Evolutionary conservation across 1,140 invertebrate species (phyloP).

Genomic region (Rhagoletis zephyria): DNA sequence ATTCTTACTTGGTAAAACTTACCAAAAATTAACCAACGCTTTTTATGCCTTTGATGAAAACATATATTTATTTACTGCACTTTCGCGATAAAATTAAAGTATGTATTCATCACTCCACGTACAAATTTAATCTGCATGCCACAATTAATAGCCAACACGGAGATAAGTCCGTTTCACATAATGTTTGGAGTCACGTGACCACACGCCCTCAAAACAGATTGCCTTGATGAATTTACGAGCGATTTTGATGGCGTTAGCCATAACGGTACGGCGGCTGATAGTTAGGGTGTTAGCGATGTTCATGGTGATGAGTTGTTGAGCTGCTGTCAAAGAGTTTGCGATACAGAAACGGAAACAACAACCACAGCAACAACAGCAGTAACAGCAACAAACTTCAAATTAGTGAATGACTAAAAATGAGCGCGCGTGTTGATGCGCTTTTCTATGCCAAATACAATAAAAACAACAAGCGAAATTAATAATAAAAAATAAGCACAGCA

Average conservation of each 20-base stretch:
- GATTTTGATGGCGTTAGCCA: conserved; percentile 39
- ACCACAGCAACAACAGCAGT: not conserved
- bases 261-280: not conserved
- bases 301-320: conserved; percentile 36
- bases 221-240: conserved; percentile 52
- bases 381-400: conserved; percentile 5
- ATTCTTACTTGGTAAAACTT: not conserved
- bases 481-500: conserved; percentile 36
- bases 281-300: not conserved
- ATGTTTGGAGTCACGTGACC: conserved; percentile 50
- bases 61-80: not conserved
- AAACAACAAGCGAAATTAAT: not conserved
- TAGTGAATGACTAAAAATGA: conserved; percentile 39
- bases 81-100: not conserved
- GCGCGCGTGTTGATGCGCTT: conserved; percentile 30
- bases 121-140: conserved; percentile 50
- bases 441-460: conserved; percentile 24
- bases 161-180: conserved; percentile 46
- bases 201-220: conserved; percentile 52
- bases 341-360: not conserved
- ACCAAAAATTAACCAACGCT: not conserved
- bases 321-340: conserved; percentile 38
- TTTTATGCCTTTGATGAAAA: not conserved
- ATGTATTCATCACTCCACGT: conserved; percentile 27
- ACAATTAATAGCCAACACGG: conserved; percentile 46